Base-by-base conservation (phyloP, 2,797 vertebrate species). In the Peromyscus aztecus region DNA sequence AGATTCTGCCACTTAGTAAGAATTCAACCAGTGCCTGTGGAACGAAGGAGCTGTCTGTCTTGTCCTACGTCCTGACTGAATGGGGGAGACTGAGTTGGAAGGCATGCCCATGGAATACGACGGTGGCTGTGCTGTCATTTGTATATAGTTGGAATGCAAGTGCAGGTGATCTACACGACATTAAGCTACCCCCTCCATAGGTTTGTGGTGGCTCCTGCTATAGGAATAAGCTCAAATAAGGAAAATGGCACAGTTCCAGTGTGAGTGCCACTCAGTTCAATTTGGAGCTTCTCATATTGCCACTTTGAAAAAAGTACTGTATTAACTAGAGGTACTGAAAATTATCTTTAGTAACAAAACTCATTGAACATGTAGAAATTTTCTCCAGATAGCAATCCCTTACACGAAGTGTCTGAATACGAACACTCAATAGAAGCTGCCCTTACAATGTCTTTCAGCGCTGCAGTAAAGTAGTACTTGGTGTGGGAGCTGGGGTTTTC, bases 321-420 rank as follows among this genome's bases (percentile, higher is more conserved):
- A 84, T 73, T 91, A 63, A 67, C 55, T 75, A 88, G 49, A 92
- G 57, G 78, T 63, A 77, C 37, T 78, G 67, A 77, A 71, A 81
- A 80, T 14, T 49, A 1, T 67, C n/a, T 59, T 92, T 23, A 63
- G 13, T 80, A 67, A 75, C 77, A 61, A 75, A 84, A 92, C 90
- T 93, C 88, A 85, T n/a, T 75, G 40, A 75, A 52, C 23, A 37
- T 49, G 5, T 90, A 90, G 71, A 93, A 31, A 52, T 55, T 85
- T 89, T 90, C 43, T 90, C 52, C 61, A 75, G 84, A 31, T 90
- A 82, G 69, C 17, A 90, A 31, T 85, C 83, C 95, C 49, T 90
- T 81, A 40, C 46, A 65, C 27, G 65, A 61, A 76, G n/a, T 23
- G 10, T 92, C 34, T 89, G 78, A 96, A 97, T 43, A n/a, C 23